Evolutionary conservation across 1,140 invertebrate genomes (phyloP).

Genomic region (Drosophila saltans): DNA sequence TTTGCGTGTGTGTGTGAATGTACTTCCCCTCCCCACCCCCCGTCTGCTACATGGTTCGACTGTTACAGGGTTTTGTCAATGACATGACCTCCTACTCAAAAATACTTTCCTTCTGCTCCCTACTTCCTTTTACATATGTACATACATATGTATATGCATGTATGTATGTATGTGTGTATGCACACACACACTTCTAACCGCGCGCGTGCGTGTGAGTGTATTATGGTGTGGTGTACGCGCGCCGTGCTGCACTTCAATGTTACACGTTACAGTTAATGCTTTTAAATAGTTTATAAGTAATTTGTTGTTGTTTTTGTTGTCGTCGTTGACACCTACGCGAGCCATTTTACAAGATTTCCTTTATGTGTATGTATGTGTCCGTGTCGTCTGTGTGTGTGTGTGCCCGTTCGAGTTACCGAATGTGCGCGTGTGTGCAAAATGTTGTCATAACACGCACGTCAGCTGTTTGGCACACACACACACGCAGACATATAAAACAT

Average conservation of each 20-base stretch:
- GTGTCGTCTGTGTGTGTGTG: slow-evolving; percentile 13
- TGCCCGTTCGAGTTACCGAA: neutral
- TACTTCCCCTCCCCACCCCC: neutral
- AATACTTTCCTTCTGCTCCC: slow-evolving; percentile 24
- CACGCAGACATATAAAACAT: neutral
- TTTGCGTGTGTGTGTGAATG: neutral
- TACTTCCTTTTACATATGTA: neutral
- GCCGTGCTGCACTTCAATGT: slow-evolving; percentile 66
- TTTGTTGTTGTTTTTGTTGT: slow-evolving; percentile 57
- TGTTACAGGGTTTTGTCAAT: slow-evolving; percentile 44
- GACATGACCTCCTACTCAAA: slow-evolving; percentile 44
- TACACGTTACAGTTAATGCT: slow-evolving; percentile 66
- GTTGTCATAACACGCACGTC: slow-evolving; percentile 57
- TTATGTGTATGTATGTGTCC: slow-evolving; percentile 27
- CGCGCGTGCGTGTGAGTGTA: slow-evolving; percentile 26
- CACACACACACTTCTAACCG: neutral
- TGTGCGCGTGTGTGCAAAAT: slow-evolving; percentile 21
- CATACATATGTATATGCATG: neutral
- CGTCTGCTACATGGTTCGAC: neutral
- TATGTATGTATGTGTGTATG: slow-evolving; percentile 4
- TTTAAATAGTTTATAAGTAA: slow-evolving; percentile 65
- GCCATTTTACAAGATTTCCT: slow-evolving; percentile 62
- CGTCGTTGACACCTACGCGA: slow-evolving; percentile 57
- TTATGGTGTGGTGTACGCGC: slow-evolving; percentile 47
- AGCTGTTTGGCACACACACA: slow-evolving; percentile 50